Base-by-base conservation (phyloP, 1,140 invertebrate genomes). In the Meteorus sp. region DNA sequence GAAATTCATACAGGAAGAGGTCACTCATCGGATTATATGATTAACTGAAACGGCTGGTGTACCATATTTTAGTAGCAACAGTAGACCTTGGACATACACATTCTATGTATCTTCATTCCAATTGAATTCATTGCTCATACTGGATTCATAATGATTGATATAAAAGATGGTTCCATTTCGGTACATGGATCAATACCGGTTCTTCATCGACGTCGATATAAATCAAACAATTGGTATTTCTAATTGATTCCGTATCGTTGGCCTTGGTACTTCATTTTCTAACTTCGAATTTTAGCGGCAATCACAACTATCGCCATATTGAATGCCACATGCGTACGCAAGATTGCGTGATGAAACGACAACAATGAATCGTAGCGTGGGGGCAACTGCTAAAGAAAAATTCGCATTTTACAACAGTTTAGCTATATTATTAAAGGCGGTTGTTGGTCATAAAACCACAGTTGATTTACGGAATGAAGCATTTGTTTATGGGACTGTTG, bases 401-500 rank as follows among this genome's bases (percentile, higher is more conserved):
- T 81, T 79, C 63, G 72, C 63, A 27, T 81, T 82, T 54, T 79
- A 82, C 44, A 86, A 85, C 62, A 84, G 75, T 48, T 71, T 87
- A 47, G 67, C 84, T 27, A 84, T 86, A 65, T 75, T 89, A 61
- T 72, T 87, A 45, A 85, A 85, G 78, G 82, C 84, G 41, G 74
- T 88, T 6, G 78, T 85, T 75, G 84, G 84, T n/a, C 74, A 83
- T 68, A 80, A 75, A 64, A 84, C 86, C 3, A 87, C 83, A n/a
- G 75, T 89, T 13, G 87, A 89, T 72, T 72, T 89, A 23, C 75
- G 85, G 57, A 87, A 88, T 72, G 86, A 88, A 67, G 76, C 83
- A 5, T 81, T 76, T 63, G 73, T 88, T 51, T 83, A 78, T 64
- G 88, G 88, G 29, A 67, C 60, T 23, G 73, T 89, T 13, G 68